A percentile compares a stretch with the other conserved stretches of the same genome.
Evolutionary conservation across 2,797 vertebrate genomes (phyloP).

Genomic region (Heliangelus exortis): DNA sequence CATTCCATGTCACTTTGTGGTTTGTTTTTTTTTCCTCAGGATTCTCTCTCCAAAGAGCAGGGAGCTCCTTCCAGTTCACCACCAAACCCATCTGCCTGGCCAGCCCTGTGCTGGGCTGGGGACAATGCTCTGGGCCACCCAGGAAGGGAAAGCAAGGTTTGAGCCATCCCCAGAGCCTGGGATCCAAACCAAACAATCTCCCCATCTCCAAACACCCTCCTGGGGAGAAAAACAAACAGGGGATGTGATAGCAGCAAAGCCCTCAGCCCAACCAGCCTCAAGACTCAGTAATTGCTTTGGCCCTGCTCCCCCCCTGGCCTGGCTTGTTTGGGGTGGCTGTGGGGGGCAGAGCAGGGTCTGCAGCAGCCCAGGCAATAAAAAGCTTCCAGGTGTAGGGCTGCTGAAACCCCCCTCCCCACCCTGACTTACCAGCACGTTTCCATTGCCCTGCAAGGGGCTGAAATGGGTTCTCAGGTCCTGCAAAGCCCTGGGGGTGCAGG

Average conservation of each 20-base stretch:
- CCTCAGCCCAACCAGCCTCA: not conserved
- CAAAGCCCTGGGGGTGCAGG: rapidly evolving
- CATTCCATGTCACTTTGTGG: not conserved
- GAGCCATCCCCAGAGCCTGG: not conserved
- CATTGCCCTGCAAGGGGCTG: rapidly evolving
- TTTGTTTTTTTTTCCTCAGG: not conserved
- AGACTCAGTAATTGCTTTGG: not conserved
- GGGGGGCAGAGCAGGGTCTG: constrained; percentile 11
- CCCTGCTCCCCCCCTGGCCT: not conserved
- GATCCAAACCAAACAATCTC: rapidly evolving
- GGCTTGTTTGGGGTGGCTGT: not conserved
- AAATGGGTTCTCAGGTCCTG: not conserved
- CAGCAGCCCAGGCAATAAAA: constrained; percentile 15
- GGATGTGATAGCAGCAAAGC: not conserved
- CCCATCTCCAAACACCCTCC: not conserved
- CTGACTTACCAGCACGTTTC: not conserved
- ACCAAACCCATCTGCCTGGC: not conserved
- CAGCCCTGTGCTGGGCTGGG: rapidly evolving
- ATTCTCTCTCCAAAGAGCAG: not conserved
- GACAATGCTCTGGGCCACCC: rapidly evolving
- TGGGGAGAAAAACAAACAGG: rapidly evolving
- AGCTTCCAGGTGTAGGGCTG: constrained; percentile 10
- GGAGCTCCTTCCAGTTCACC: not conserved
- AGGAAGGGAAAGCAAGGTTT: not conserved
- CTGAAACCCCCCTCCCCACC: not conserved